These are phyloP conservation scores for Pterocles burchelli DNA, from an alignment of 2,113 vertebrate genomes.

Conservation along the genomic window DNA sequence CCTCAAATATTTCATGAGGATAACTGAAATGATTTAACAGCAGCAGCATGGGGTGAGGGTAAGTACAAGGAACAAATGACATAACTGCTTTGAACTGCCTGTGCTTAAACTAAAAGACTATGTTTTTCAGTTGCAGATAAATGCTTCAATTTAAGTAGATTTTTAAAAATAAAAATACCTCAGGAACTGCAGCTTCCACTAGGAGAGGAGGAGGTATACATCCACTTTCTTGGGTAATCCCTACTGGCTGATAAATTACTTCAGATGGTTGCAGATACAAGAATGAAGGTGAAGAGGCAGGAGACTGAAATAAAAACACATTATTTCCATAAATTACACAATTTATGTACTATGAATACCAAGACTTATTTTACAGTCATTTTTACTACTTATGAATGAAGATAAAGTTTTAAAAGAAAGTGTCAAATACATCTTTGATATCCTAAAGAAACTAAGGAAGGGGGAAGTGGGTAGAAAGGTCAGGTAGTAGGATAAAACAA, in stretches of 20 bases:
- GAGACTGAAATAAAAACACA: slow-evolving; percentile 72
- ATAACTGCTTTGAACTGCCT: neutral
- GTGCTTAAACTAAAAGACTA: neutral
- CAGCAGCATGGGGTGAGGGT: neutral
- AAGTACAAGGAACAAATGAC: neutral
- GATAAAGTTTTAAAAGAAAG: neutral
- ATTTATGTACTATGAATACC: neutral
- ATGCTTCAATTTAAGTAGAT: neutral
- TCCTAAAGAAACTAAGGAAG: neutral
- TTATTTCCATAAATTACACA: neutral
- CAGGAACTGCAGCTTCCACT: slow-evolving; percentile 76
- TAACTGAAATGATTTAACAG: neutral
- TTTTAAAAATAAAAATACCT: slow-evolving; percentile 55
- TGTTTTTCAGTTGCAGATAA: neutral
- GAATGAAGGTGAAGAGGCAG: slow-evolving; percentile 72
- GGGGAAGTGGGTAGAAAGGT: neutral
- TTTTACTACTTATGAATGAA: neutral
- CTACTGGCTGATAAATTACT: slow-evolving; percentile 77
- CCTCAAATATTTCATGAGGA: neutral
- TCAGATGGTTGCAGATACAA: slow-evolving; percentile 79
- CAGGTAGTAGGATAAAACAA: neutral
- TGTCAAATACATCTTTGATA: neutral
- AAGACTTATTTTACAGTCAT: neutral
- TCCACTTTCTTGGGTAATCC: slow-evolving; percentile 74
- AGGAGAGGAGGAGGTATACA: slow-evolving; percentile 70